Base-by-base conservation (phyloP, 2,888 invertebrate species). In the Papilio gigon region DNA sequence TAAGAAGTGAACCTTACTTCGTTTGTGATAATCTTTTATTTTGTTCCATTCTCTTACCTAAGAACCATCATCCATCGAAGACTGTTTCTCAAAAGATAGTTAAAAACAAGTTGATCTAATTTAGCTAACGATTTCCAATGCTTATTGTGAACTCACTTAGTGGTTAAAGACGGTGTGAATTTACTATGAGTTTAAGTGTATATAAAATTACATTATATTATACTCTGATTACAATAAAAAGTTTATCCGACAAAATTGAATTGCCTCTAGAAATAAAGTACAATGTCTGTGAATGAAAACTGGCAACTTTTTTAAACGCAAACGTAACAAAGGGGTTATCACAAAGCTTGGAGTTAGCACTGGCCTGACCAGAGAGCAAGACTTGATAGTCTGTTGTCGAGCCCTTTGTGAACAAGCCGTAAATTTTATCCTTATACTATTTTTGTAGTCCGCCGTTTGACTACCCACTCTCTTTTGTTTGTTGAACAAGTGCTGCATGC, bases 371-470 rank as follows among this genome's bases (percentile, higher is more conserved):
- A 64, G 37, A 53, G 64, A 53, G 27, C 37, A 64, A 53, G 40
- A 53, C 60, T 67, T 47, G 47, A 22, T 47, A 47, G 25, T 53
- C 50, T 50, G 60, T 66, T 66, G 30, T 59, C 12, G 35, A 59
- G 27, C 33, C 50, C 56, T 60, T 67, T 67, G 60, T 62, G 56
- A 58, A 58, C 44, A 35, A 65, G 20, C 40, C 42, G 58, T 62
- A 66, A 58, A 66, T 66, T 61, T 56, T 44, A 25, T 50, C 59
- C 35, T 58, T 47, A 65, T 58, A 44, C 58, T 64, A 58, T 61
- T 59, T 56, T 56, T 58, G 33, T 33, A 58, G 22, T 12, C 53
- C 40, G n/a, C 58, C 42, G 58, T 65, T 65, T 65, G 58, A 40
- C 53, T 20, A 64, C n/a, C n/a, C 47, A 22, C 12, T 17, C 30